Evolutionary conservation across 2,113 vertebrate genomes (phyloP).

Genomic region (Penelope pileata): DNA sequence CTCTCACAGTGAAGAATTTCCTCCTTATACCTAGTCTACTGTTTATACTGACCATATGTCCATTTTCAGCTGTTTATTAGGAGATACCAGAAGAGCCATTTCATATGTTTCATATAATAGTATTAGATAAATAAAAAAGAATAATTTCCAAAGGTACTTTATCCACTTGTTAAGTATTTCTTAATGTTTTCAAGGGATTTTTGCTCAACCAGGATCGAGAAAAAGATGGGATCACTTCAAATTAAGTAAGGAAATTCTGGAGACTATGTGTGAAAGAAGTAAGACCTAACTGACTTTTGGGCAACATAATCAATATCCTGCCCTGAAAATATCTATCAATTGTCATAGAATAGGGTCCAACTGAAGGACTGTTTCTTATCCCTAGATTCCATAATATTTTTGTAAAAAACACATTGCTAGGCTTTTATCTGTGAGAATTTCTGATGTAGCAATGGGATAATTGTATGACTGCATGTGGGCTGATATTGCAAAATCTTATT

Average conservation of each 20-base stretch:
- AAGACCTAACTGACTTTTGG: neutral
- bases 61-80: slow-evolving; percentile 1
- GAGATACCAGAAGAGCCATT: neutral
- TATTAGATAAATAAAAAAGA: neutral
- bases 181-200: neutral
- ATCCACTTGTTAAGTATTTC: neutral
- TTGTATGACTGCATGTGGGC: neutral
- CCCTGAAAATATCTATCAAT: neutral
- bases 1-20: no score
- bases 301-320: neutral
- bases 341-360: neutral
- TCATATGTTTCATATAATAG: neutral
- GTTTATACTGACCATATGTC: neutral
- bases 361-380: neutral
- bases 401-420: neutral
- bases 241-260: neutral
- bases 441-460: neutral
- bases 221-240: neutral
- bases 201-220: neutral
- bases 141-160: neutral
- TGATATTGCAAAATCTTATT: neutral
- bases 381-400: neutral
- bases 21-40: no score
- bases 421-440: neutral
- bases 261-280: neutral